A percentile compares a stretch with the other conserved stretches of the same genome.
These are phyloP conservation scores for Morone saxatilis DNA, from an alignment of 2,113 vertebrate species.

Conservation along the genomic window DNA sequence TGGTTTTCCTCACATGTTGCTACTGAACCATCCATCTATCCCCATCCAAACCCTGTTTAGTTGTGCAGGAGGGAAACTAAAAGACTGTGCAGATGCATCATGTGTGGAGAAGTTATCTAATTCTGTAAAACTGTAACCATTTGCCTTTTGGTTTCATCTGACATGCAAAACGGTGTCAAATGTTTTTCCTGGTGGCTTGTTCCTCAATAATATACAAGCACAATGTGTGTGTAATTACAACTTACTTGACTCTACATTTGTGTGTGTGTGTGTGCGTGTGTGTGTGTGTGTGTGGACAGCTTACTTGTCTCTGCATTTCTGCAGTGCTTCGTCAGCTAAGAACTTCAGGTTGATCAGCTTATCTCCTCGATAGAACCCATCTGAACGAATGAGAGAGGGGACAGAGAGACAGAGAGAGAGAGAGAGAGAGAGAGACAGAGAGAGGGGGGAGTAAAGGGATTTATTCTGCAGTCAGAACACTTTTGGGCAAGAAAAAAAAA, in stretches of 20 bases:
- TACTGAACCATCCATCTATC: neutral
- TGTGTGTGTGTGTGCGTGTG: conserved; percentile 15
- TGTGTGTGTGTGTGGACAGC: conserved; percentile 36
- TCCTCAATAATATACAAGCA: neutral
- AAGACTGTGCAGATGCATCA: neutral
- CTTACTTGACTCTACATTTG: neutral
- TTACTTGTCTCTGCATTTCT: conserved; percentile 94
- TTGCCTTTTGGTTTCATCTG: neutral
- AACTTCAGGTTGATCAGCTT: conserved; percentile 95
- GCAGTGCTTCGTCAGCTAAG: conserved; percentile 92
- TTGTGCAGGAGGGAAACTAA: neutral
- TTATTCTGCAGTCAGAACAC: neutral
- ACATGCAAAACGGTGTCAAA: neutral
- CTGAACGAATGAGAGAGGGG: conserved; percentile 71
- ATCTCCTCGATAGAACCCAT: conserved; percentile 97
- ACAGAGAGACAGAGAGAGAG: neutral
- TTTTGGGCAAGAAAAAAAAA: neutral
- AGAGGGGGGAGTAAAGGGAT: no score
- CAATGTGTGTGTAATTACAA: neutral
- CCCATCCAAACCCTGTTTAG: neutral
- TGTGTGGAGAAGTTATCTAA: neutral
- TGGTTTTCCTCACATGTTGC: neutral
- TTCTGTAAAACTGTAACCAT: no score
- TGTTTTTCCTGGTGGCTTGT: neutral
- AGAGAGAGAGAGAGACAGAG: no score